Base-by-base conservation (phyloP, 2,797 vertebrate genomes). In the Scolopax bukidnonensis region DNA sequence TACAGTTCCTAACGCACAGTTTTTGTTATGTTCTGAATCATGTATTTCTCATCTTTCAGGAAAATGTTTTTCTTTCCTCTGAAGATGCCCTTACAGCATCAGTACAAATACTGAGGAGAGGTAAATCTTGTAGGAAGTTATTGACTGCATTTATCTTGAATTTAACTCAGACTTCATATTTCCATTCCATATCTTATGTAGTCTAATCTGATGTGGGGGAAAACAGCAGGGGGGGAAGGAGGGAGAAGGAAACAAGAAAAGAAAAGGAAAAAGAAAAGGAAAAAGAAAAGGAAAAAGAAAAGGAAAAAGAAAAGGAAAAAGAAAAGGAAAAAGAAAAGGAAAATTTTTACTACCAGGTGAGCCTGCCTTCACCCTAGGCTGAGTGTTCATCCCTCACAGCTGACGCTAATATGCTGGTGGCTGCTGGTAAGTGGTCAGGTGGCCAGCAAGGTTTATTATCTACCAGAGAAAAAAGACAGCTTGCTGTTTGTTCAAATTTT, bases 61-160 rank as follows among this genome's bases (percentile, higher is more conserved):
- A 75, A 80, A 71, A 87, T 27, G 2, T 23, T 93, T 95, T 89
- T 40, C 38, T 90, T 85, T 85, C 27, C 32, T 89, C 84, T 90
- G 82, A 85, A 91, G 56, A 54, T 65, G 17, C 9, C 16, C 15
- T 83, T 71, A 53, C 6, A 70, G 10, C 32, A 63, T 20, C 60
- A 70, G 24, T 83, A 74, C 43, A 45, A 87, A 64, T n/a, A n/a
- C 15, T 6, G 12, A 64, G 14, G 13, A 48, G 19, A 89, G 16
- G 21, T 68, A 89, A 33, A 68, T 32, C 27, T 82, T 38, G 32
- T 40, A 71, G 38, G 32, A 87, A 75, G 25, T 4, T 32, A 71
- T 70, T 6, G 0, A 43, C 28, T 61, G 2, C 11, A 47, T 81
- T 89, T 93, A 16, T 41, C 50, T 77, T 40, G 19, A 93, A 69